phyloP scores from a whole-genome alignment of 1,140 invertebrate genomes.

The Popillia japonica region DNA sequence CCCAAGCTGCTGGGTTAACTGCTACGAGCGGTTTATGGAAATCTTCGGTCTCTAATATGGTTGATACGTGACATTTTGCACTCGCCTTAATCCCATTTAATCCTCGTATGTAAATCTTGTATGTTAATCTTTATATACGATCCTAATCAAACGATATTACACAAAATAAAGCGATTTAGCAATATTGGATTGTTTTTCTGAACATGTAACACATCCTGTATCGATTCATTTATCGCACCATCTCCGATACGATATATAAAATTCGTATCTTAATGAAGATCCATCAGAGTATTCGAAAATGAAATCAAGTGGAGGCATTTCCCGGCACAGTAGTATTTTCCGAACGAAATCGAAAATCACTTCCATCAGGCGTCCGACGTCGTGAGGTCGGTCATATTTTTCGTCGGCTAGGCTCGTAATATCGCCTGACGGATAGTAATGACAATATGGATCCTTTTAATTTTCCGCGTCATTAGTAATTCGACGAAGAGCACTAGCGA shows the following conservation, averaged over 20 bases:
- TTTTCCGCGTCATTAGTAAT: slow-evolving; percentile 31
- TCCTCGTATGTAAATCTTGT: too few relatives aligned
- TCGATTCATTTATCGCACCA: too few relatives aligned
- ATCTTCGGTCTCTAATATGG: not conserved
- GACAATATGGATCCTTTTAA: slow-evolving; percentile 26
- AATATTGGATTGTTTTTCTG: too few relatives aligned
- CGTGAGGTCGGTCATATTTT: not conserved
- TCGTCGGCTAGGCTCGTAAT: slow-evolving; percentile 10
- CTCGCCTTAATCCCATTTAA: not conserved
- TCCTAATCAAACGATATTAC: too few relatives aligned
- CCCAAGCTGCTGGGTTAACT: not conserved
- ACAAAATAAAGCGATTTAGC: too few relatives aligned
- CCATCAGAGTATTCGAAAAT: not conserved
- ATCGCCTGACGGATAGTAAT: not conserved
- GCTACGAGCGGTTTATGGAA: not conserved
- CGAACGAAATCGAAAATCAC: slow-evolving; percentile 2
- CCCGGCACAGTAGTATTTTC: not conserved
- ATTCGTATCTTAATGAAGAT: too few relatives aligned
- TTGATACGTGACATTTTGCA: slow-evolving; percentile 8
- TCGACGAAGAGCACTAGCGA: not conserved
- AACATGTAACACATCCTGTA: too few relatives aligned
- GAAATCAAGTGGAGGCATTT: not conserved
- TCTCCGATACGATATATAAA: too few relatives aligned
- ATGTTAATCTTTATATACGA: too few relatives aligned
- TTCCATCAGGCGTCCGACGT: not conserved